phyloP scores from a whole-genome alignment of 2,113 vertebrate genomes.

The Athene cunicularia region DNA sequence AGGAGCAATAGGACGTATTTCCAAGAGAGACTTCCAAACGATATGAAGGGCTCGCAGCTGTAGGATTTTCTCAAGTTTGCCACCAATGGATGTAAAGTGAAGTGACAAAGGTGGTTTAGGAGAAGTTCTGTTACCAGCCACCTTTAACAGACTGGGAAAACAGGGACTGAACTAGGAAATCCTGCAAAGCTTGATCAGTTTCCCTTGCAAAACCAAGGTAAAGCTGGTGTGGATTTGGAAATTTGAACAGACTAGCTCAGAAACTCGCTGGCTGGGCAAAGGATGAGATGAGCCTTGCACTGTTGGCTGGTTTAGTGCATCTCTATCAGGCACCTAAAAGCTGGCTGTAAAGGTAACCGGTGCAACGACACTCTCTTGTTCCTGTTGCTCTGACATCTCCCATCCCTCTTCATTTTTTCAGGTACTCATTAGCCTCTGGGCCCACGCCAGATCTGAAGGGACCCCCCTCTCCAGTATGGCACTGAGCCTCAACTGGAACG shows the following conservation, averaged over 20 bases:
- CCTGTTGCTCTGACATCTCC: background rate
- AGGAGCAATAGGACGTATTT: background rate
- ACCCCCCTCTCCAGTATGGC: too few species aligned
- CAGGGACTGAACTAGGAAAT: background rate
- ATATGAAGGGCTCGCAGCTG: background rate
- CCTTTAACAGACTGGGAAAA: background rate
- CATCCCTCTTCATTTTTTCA: background rate
- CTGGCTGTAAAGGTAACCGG: background rate
- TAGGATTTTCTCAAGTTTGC: background rate
- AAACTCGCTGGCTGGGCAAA: background rate
- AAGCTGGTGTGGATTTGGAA: background rate
- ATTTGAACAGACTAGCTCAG: background rate
- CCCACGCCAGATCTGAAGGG: background rate
- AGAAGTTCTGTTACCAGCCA: background rate
- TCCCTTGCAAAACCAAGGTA: background rate
- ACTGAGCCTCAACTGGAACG: background rate
- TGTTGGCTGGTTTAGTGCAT: background rate
- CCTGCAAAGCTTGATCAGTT: background rate
- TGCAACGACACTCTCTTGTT: background rate
- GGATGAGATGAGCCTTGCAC: background rate
- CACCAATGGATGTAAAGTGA: background rate
- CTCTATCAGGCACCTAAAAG: background rate
- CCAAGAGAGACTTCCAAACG: background rate
- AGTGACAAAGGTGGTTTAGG: background rate
- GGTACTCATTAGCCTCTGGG: background rate